phyloP scores from a whole-genome alignment of 64 coral and sea anemone species.

The Cladopsammia gracilis region DNA sequence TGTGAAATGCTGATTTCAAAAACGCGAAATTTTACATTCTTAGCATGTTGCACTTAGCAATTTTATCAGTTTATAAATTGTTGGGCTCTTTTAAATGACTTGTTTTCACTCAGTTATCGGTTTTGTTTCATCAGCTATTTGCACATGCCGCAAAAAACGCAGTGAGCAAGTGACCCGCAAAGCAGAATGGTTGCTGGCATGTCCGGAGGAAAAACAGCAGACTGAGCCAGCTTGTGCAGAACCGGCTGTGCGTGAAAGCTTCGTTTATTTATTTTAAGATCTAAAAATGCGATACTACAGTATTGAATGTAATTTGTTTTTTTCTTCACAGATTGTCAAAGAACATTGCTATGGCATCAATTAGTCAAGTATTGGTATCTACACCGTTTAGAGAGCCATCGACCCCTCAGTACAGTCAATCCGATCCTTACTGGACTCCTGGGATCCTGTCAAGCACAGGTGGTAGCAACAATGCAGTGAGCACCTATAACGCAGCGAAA shows the following conservation, averaged over 20 bases:
- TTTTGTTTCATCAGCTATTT: slow-evolving; percentile 10
- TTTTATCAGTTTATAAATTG: background rate
- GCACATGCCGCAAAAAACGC: background rate
- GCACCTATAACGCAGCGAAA: background rate
- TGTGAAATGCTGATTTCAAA: too few species aligned
- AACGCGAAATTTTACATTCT: too few species aligned
- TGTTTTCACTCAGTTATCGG: background rate
- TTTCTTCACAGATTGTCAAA: background rate
- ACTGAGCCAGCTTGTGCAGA: background rate
- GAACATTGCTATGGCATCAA: background rate
- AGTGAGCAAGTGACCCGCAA: background rate
- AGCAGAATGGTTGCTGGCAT: background rate
- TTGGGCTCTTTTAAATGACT: background rate
- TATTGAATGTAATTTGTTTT: background rate
- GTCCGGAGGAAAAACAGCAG: background rate
- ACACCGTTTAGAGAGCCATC: background rate
- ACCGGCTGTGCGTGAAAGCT: background rate
- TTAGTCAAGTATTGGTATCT: slow-evolving; percentile 23
- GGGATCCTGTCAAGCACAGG: background rate
- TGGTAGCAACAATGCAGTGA: background rate
- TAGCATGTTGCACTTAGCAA: background rate
- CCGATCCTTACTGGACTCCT: slow-evolving; percentile 11
- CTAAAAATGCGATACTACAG: background rate
- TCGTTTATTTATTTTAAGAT: background rate
- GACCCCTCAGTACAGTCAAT: background rate